Conservation (phyloP, 2,888 invertebrate genomes). For the Drosophila parthenogenetica region DNA sequence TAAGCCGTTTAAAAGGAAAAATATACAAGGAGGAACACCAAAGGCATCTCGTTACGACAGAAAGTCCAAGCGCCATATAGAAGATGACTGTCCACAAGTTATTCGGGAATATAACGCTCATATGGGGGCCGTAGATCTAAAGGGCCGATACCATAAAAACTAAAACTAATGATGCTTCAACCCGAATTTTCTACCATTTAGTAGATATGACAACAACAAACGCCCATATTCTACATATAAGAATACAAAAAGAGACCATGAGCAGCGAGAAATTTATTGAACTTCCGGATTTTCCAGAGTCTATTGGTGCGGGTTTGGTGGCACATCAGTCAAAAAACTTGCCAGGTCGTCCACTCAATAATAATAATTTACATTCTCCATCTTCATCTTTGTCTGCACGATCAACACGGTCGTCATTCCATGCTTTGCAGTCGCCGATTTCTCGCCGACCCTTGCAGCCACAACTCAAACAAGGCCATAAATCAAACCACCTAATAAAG, state of each 20-base stretch:
- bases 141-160: slow-evolving; percentile 1
- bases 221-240: slow-evolving; percentile 1
- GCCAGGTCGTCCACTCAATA: slow-evolving; percentile 14
- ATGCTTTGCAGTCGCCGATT: slow-evolving; percentile 15
- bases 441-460: slow-evolving; percentile 6
- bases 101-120: slow-evolving; percentile 6
- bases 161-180: slow-evolving; percentile 1
- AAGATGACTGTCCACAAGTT: neutral
- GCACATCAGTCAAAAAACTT: slow-evolving; percentile 3
- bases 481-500: slow-evolving; percentile 18
- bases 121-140: slow-evolving; percentile 12
- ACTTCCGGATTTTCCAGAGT: slow-evolving; percentile 3
- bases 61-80: neutral
- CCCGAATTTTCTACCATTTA: slow-evolving; percentile 7
- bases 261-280: neutral
- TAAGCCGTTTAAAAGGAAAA: neutral
- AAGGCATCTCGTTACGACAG: neutral
- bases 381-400: slow-evolving; percentile 7
- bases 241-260: neutral
- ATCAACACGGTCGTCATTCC: neutral
- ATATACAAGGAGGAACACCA: neutral
- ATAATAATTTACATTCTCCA: neutral
- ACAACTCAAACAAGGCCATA: slow-evolving; percentile 11
- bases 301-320: neutral
- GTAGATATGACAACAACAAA: slow-evolving; percentile 7